Evolutionary conservation across 2,113 vertebrate genomes (phyloP).

Genomic region (Castor canadensis): DNA sequence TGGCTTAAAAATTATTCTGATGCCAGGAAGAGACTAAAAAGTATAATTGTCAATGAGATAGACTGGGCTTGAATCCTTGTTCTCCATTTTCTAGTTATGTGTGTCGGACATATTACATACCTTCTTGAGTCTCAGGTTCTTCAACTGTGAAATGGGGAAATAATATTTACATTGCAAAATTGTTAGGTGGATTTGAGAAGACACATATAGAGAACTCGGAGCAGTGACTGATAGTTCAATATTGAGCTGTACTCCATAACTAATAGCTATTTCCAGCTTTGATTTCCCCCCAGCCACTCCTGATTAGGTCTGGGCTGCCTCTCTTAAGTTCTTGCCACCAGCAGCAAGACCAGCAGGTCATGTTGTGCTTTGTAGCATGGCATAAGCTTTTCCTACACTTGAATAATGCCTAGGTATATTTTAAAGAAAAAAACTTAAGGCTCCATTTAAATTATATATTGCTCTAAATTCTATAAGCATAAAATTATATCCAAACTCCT

Average conservation of each 20-base stretch:
- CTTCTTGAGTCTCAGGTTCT: background rate
- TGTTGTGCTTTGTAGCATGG: background rate
- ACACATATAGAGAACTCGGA: background rate
- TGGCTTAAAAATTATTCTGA: background rate
- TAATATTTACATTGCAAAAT: slow-evolving; percentile 46
- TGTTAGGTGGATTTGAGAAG: slow-evolving; percentile 9
- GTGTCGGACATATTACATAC: background rate
- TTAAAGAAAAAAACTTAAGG: background rate
- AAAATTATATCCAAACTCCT: background rate
- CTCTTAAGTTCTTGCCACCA: background rate
- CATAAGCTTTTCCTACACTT: background rate
- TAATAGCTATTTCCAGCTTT: slow-evolving; percentile 10
- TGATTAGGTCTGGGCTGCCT: background rate
- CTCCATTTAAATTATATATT: slow-evolving; percentile 4
- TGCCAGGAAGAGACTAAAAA: background rate
- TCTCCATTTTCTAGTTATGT: background rate
- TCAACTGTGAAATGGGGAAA: slow-evolving; percentile 49
- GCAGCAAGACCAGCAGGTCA: background rate
- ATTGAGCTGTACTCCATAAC: background rate
- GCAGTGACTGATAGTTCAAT: background rate
- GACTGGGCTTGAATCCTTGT: background rate
- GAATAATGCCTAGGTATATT: background rate
- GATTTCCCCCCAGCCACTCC: background rate
- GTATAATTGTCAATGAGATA: background rate
- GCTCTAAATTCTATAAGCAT: background rate